phyloP scores from a whole-genome alignment of 1,140 invertebrate genomes.

The Bombus confusus region DNA sequence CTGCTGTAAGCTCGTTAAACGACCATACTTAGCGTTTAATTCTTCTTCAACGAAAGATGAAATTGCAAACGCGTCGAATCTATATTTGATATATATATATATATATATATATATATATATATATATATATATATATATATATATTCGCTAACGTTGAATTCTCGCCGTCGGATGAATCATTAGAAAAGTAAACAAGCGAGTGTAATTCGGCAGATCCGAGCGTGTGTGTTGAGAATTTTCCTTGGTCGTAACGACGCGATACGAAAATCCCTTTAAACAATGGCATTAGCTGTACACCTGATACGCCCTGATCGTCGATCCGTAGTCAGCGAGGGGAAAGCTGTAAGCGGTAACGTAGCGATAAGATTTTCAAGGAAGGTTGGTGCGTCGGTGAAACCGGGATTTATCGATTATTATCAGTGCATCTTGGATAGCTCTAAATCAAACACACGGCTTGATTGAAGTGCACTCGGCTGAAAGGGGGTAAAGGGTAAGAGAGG shows the following conservation, averaged over 20 bases:
- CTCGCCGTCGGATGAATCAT: not conserved
- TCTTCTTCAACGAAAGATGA: not conserved
- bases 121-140: too few relatives aligned
- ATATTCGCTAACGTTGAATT: not conserved
- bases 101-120: too few relatives aligned
- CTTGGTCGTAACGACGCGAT: not conserved
- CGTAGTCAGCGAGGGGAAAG: not conserved
- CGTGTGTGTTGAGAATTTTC: not conserved
- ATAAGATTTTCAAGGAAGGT: constrained; percentile 13
- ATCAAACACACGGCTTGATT: constrained; percentile 73
- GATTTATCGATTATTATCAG: constrained; percentile 70
- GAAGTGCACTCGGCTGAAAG: constrained; percentile 70
- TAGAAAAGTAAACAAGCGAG: not conserved
- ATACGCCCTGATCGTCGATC: not conserved
- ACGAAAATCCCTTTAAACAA: constrained; percentile 1
- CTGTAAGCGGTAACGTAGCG: constrained; percentile 3
- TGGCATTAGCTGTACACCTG: not conserved
- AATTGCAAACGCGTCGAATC: too few relatives aligned
- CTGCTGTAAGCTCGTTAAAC: not conserved
- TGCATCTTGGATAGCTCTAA: constrained; percentile 68
- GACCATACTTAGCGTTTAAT: not conserved
- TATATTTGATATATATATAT: too few relatives aligned
- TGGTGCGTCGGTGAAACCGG: constrained; percentile 25
- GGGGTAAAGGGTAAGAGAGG: constrained; percentile 65
- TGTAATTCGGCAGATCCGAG: not conserved